Evolutionary conservation across 1,140 invertebrate genomes (phyloP), one percentile per base, ranked within the genome.

Genomic region (Lysiphlebus fabarum): DNA sequence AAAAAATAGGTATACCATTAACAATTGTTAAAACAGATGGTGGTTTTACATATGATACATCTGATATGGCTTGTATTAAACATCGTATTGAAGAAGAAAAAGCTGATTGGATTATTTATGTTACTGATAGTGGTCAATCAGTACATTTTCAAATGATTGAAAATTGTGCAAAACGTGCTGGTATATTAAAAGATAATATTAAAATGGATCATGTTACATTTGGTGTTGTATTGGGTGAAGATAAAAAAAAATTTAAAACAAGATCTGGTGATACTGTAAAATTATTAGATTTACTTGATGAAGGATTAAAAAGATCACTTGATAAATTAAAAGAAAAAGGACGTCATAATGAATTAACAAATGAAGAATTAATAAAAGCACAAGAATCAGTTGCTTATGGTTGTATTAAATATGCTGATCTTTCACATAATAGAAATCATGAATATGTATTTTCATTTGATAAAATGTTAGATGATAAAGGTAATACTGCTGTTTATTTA

Each of bases 371-470:
- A 8, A 84, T 86, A 64, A 75, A 79, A 45, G 96, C 95, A 1
- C 88, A 94, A 74, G 87, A 95, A 81, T 86, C 95, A 1, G 87
- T 99, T 1, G 96, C 97, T 0, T 99, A 97, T 78, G 95, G 97
- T 4, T 99, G 98, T 70, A 98, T 99, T 48, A 99, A 98, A 77
- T 99, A 99, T 77, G 91, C 96, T 5, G 98, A 99, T 84, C 81
- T 99, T 17, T 91, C 88, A 9, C 94, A 99, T 68, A 96, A 97
- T 74, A 83, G 95, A 56, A 89, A 86, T 56, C 90, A 93, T 74
- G 96, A 99, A 74, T 99, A 99, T 72, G 85, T 99, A 7, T 99
- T 99, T 79, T 99, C 96, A 0, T 99, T 99, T 81, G 96, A 99
- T 71, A 96, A 90, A 77, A 99, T 99, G 98, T 82, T 99, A 38